Percentiles rank a stretch among this genome's conserved stretches.
phyloP scores from a whole-genome alignment of 2,113 vertebrate genomes.

The Pachycephala philippinensis region DNA sequence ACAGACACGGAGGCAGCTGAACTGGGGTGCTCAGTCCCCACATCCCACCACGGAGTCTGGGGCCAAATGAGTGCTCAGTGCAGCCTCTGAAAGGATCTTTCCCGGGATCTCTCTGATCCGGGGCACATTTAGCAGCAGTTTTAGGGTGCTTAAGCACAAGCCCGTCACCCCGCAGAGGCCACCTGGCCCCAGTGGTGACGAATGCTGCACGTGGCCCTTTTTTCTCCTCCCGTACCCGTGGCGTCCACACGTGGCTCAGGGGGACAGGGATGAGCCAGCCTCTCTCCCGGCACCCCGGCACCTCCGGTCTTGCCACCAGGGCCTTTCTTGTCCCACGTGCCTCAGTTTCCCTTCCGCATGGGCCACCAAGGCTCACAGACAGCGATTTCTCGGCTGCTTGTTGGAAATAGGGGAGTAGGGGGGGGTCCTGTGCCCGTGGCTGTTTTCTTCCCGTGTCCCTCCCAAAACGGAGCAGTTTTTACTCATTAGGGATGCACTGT shows the following conservation, averaged over 20 bases:
- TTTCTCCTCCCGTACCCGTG: neutral
- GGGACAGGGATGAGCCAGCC: neutral
- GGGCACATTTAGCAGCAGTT: neutral
- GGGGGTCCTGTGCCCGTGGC: accelerated
- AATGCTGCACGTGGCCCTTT: neutral
- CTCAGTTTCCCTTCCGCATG: neutral
- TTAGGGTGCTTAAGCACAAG: neutral
- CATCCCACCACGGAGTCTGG: accelerated
- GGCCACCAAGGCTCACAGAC: neutral
- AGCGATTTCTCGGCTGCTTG: accelerated
- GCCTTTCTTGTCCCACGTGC: neutral
- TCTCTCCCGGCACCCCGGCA: neutral
- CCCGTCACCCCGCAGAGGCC: neutral
- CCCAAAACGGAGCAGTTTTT: neutral
- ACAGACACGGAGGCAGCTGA: accelerated
- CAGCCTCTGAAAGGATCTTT: neutral
- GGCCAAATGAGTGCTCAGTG: neutral
- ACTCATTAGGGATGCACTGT: neutral
- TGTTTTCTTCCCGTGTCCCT: neutral
- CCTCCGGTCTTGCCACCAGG: accelerated
- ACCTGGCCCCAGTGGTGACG: neutral
- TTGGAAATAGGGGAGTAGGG: accelerated
- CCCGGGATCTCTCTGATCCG: neutral
- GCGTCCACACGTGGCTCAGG: neutral
- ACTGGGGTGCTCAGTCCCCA: accelerated